Conservation (phyloP, 2,797 vertebrate species). For the Propithecus perrieri region DNA sequence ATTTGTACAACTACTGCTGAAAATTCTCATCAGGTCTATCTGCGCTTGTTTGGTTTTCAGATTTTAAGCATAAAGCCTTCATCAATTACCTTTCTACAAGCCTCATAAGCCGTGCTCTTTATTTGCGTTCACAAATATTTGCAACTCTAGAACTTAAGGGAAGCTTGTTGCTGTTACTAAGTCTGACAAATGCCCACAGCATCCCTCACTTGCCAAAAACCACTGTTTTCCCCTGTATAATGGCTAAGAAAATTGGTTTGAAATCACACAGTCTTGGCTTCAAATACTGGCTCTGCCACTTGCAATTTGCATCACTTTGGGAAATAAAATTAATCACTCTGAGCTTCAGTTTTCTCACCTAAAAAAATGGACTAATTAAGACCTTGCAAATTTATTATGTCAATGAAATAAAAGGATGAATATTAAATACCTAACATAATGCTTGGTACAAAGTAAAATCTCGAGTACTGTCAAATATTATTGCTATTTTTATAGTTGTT, state of each 20-base stretch:
- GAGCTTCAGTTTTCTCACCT: constrained; percentile 35
- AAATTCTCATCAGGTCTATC: background rate
- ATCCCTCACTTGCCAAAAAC: background rate
- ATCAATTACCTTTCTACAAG: background rate
- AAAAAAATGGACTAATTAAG: background rate
- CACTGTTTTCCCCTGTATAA: background rate
- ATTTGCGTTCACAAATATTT: constrained; percentile 19
- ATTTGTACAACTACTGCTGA: background rate
- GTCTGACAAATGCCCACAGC: constrained; percentile 46
- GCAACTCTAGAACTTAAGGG: background rate
- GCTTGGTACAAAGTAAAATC: background rate
- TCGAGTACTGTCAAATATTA: background rate
- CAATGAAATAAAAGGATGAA: background rate
- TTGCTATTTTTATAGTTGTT: constrained; percentile 30
- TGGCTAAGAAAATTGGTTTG: background rate
- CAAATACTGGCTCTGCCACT: constrained; percentile 9
- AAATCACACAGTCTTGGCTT: constrained; percentile 23
- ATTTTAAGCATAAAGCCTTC: background rate
- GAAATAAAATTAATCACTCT: constrained; percentile 62
- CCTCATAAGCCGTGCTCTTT: background rate
- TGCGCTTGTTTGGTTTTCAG: background rate
- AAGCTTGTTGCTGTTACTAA: constrained; percentile 5
- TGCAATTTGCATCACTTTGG: constrained; percentile 51
- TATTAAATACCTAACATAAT: background rate
- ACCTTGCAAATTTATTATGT: background rate